Evolutionary conservation across 2,113 vertebrate species (phyloP).

Genomic region (Pionites leucogaster): DNA sequence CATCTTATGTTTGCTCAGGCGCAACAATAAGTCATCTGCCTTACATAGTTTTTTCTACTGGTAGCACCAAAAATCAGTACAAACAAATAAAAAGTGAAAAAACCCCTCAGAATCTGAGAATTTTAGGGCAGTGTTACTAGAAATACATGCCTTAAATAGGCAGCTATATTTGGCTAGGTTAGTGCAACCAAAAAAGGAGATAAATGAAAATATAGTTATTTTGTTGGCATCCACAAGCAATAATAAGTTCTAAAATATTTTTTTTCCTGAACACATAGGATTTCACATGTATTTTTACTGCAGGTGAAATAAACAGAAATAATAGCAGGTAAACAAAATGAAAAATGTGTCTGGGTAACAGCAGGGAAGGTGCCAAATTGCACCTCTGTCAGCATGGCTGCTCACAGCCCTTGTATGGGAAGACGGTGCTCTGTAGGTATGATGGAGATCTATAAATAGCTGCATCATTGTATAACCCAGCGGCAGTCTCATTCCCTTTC

Average conservation of each 20-base stretch:
- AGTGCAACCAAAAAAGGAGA: not conserved
- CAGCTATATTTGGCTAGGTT: not conserved
- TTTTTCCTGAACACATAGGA: constrained; percentile 13
- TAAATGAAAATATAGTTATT: not conserved
- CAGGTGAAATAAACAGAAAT: constrained; percentile 36
- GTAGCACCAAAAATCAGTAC: not conserved
- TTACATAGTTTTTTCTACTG: constrained; percentile 12
- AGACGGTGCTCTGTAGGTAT: constrained; percentile 73
- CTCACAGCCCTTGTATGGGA: constrained; percentile 61
- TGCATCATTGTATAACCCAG: constrained; percentile 72
- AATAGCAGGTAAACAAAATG: constrained; percentile 51
- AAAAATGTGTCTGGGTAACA: constrained; percentile 19
- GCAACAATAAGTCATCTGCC: not conserved
- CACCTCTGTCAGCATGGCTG: constrained; percentile 56
- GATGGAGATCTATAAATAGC: constrained; percentile 79
- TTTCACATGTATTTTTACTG: constrained; percentile 31
- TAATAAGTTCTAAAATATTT: not conserved
- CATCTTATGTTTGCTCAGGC: not conserved
- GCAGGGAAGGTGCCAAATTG: not conserved
- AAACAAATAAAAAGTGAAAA: not conserved
- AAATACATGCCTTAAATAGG: not conserved
- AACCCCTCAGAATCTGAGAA: not conserved
- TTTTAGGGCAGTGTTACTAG: not conserved
- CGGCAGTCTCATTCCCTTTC: constrained; percentile 76
- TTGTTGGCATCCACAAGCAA: not conserved